Percentiles rank a stretch among this genome's conserved stretches.
Conservation (phyloP, 1,140 invertebrate genomes). For the Drosophila willistoni region DNA sequence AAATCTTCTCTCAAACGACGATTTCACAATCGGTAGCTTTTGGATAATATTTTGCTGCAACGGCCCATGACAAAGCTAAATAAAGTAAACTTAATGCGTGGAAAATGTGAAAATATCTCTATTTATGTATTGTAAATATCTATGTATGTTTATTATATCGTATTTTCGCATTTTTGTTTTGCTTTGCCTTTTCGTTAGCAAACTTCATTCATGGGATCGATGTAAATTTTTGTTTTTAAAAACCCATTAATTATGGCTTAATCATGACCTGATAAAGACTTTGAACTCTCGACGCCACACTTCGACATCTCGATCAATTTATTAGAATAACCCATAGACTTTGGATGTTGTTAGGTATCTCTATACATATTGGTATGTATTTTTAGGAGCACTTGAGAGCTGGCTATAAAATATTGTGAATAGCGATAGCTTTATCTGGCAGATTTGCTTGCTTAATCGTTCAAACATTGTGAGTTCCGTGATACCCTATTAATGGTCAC, state of each 20-base stretch:
- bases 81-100: constrained; percentile 3
- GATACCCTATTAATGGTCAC: constrained; percentile 33
- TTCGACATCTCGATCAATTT: constrained; percentile 3
- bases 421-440: constrained; percentile 50
- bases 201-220: constrained; percentile 39
- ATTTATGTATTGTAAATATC: neutral
- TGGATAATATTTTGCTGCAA: constrained; percentile 36
- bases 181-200: constrained; percentile 32
- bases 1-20: constrained; percentile 38
- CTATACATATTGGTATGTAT: constrained; percentile 24
- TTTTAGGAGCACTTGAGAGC: constrained; percentile 40
- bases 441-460: constrained; percentile 39
- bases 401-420: constrained; percentile 23
- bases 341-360: constrained; percentile 49
- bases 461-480: neutral
- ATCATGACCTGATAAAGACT: constrained; percentile 28
- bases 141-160: no score
- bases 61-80: constrained; percentile 54
- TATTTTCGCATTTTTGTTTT: constrained; percentile 53
- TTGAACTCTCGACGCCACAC: constrained; percentile 30
- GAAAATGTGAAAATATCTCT: neutral
- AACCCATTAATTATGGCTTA: constrained; percentile 44
- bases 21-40: constrained; percentile 36
- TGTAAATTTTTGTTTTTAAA: constrained; percentile 8
- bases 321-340: constrained; percentile 41